Percentiles rank a stretch among this genome's conserved stretches.
Evolutionary conservation across 2,797 vertebrate genomes (phyloP).

Genomic region (Sarcophilus harrisii): DNA sequence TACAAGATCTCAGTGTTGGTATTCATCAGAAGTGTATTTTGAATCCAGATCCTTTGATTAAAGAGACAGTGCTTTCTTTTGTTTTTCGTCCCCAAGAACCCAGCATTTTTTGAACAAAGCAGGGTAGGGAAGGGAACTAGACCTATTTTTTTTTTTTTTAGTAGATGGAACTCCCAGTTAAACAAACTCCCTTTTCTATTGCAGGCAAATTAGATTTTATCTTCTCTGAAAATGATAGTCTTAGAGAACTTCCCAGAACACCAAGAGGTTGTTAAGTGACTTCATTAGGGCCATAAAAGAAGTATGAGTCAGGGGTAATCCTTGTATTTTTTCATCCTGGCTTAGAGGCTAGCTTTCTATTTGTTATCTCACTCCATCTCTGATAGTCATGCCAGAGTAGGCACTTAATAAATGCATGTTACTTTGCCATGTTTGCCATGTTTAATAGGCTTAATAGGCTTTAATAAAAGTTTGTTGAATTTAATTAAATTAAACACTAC

Average conservation of each 20-base stretch:
- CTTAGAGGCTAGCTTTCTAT: background rate
- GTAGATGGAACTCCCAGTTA: background rate
- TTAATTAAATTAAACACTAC: background rate
- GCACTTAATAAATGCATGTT: background rate
- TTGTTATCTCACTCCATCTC: background rate
- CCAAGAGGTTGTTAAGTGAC: background rate
- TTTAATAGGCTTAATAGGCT: background rate
- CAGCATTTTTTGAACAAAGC: background rate
- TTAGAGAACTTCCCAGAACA: background rate
- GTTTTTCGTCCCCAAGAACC: background rate
- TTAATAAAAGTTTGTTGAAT: background rate
- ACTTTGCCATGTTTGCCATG: background rate
- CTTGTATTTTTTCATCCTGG: background rate
- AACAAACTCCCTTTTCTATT: background rate
- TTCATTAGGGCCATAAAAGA: background rate
- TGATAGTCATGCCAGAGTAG: background rate
- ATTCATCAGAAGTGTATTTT: background rate
- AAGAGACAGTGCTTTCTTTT: background rate
- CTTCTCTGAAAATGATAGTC: background rate
- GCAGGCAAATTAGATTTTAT: background rate
- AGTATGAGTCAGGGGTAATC: background rate
- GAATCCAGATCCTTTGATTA: background rate
- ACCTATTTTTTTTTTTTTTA: background rate
- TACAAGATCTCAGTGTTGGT: background rate
- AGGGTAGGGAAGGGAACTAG: background rate